Base-by-base conservation (phyloP, 1,140 invertebrate species). In the Macrobrachium nipponense region DNA sequence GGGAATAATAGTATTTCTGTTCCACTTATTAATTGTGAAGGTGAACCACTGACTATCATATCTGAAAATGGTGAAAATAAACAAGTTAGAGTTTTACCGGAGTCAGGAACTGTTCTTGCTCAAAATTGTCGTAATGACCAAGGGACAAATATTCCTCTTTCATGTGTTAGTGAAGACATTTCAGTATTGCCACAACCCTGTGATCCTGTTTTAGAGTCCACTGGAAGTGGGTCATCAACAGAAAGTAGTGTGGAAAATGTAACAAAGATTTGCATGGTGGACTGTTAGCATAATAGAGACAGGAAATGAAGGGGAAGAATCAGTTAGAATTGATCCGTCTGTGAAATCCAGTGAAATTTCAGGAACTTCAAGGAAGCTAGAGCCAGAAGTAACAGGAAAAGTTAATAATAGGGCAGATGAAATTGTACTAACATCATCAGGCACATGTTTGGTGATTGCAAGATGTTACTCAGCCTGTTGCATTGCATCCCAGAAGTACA, bases 211-310 rank as follows among this genome's bases (percentile, higher is more conserved):
- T 23, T 70, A n/a, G 36, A 70, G 68, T 70, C 51, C 12, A 51
- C 2, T 51, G 51, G 12, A 10, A 51, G 20, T 64, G 43, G 61
- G 2, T 51, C 59, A 14, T 5, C 59, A 14, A 86, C 72, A 27
- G 84, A 86, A 51, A 80, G 80, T 23, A 80, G 80, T 11, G 84
- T 86, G 14, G 84, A 86, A 62, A 78, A 73, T 51, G 84, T 86
- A 59, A 76, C 61, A 51, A 86, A 75, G 12, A 14, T 58, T 44
- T 77, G 77, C 5, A 86, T 78, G 43, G 78, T 86, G 27, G 27
- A 86, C 84, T 23, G 84, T 86, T 10, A 86, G 77, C 36, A 86
- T 86, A 62, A 80, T 86, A 64, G 77, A 86, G 36, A 70, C 58
- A 62, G 70, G 51, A 43, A 72, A 27, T 68, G 51, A 11, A 70